Evolutionary conservation across 2,888 invertebrate species (phyloP).

Genomic region (Oscheius onirici): DNA sequence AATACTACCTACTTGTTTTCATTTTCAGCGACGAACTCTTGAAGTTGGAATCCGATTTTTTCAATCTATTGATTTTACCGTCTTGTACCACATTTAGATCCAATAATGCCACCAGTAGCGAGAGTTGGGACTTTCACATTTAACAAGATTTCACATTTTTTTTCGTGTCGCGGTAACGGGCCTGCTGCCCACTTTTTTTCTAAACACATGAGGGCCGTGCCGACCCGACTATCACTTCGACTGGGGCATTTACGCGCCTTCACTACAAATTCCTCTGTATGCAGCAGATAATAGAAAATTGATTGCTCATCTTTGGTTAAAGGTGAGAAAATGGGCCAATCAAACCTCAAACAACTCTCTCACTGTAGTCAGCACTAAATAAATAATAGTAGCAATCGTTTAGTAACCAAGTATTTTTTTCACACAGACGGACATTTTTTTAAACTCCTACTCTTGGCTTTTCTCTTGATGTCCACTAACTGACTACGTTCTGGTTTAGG

Average conservation of each 20-base stretch:
- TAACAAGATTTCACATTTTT: background rate
- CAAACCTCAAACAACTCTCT: too few relatives aligned
- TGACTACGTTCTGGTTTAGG: background rate
- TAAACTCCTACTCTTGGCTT: too few relatives aligned
- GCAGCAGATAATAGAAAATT: too few relatives aligned
- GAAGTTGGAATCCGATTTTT: constrained; percentile 16
- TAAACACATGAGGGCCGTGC: constrained; percentile 13
- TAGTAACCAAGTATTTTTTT: too few relatives aligned
- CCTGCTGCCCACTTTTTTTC: constrained; percentile 23
- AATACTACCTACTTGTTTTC: constrained; percentile 24
- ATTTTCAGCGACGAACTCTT: constrained; percentile 25
- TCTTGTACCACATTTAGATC: background rate
- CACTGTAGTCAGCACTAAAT: too few relatives aligned
- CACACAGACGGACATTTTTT: too few relatives aligned
- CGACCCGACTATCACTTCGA: background rate
- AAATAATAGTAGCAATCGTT: too few relatives aligned
- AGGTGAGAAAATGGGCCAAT: too few relatives aligned
- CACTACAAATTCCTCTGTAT: background rate
- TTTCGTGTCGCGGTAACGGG: constrained; percentile 28
- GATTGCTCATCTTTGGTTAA: too few relatives aligned
- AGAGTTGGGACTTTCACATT: background rate
- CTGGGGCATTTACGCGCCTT: constrained; percentile 25
- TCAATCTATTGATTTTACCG: constrained; percentile 1
- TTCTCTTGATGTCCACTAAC: background rate
- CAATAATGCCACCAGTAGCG: background rate